Evolutionary conservation across 2,888 invertebrate species (phyloP).

Genomic region (Pterostichus niger): DNA sequence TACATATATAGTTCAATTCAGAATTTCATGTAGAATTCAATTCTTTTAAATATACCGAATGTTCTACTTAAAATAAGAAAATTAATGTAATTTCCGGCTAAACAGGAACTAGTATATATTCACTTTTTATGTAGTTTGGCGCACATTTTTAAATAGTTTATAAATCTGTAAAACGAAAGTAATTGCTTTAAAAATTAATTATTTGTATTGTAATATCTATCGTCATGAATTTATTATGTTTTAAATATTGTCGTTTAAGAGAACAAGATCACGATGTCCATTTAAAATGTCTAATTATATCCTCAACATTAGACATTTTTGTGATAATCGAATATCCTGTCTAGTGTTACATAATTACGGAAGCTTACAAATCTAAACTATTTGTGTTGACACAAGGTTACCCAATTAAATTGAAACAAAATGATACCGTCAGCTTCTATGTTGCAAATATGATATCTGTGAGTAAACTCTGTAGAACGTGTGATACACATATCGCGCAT

Average conservation of each 20-base stretch:
- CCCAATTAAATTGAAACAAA: conserved; percentile 30
- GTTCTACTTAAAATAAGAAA: too few relatives aligned
- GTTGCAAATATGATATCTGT: conserved; percentile 46
- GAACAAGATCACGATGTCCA: too few relatives aligned
- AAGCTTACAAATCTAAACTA: conserved; percentile 6
- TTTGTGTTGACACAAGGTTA: conserved; percentile 28
- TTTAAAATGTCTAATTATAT: background rate
- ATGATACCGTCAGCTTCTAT: conserved; percentile 28
- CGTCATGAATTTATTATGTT: background rate
- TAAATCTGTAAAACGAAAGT: too few relatives aligned
- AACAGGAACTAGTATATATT: too few relatives aligned
- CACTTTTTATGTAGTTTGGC: too few relatives aligned
- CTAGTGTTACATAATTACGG: conserved; percentile 15
- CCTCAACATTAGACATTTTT: background rate
- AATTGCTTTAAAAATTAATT: too few relatives aligned
- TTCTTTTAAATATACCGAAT: too few relatives aligned
- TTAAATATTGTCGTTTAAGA: background rate
- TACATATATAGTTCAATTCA: too few relatives aligned
- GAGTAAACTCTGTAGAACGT: background rate
- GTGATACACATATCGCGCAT: conserved; percentile 39
- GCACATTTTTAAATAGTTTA: too few relatives aligned
- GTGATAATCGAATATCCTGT: conserved; percentile 2
- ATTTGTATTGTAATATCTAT: too few relatives aligned
- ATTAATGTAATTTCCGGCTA: too few relatives aligned
- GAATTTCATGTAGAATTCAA: too few relatives aligned